Conservation (phyloP, 2,888 invertebrate species). For the Folsomia manolachei region DNA sequence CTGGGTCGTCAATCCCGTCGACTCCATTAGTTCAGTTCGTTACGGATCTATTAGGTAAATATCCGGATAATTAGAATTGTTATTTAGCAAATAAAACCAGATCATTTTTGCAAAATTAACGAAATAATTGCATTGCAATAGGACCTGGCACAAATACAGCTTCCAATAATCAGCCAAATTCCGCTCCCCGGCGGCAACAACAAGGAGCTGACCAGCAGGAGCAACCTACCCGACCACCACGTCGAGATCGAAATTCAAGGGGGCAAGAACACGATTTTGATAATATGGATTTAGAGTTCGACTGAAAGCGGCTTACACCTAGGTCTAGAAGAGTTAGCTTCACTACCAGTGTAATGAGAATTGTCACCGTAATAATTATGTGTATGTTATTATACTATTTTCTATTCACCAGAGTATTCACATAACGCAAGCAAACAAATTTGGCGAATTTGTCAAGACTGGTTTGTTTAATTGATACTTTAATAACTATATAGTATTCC, state of each 20-base stretch:
- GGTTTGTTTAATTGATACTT: too few species aligned
- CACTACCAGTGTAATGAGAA: background rate
- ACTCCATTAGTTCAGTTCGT: background rate
- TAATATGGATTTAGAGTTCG: constrained; percentile 38
- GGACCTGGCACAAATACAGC: background rate
- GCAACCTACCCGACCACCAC: constrained; percentile 20
- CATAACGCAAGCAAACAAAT: too few species aligned
- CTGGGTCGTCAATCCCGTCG: too few species aligned
- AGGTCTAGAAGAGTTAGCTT: constrained; percentile 9
- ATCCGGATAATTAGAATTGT: too few species aligned
- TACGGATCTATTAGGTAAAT: too few species aligned
- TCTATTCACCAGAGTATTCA: background rate
- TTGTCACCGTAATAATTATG: constrained; percentile 11
- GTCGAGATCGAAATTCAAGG: constrained; percentile 12
- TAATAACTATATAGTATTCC: too few species aligned
- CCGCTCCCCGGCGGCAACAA: background rate
- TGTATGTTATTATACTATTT: constrained; percentile 9
- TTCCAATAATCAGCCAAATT: background rate
- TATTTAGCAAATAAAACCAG: too few species aligned
- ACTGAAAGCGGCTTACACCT: constrained; percentile 20
- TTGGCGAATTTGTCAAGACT: too few species aligned
- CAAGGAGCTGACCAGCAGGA: background rate
- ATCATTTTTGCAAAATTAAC: too few species aligned
- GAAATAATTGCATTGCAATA: constrained; percentile 1
- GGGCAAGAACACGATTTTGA: constrained; percentile 13